Evolutionary conservation across 2,797 vertebrate genomes (phyloP), one percentile per base, ranked within the genome.

Genomic region (Takifugu rubripes): DNA sequence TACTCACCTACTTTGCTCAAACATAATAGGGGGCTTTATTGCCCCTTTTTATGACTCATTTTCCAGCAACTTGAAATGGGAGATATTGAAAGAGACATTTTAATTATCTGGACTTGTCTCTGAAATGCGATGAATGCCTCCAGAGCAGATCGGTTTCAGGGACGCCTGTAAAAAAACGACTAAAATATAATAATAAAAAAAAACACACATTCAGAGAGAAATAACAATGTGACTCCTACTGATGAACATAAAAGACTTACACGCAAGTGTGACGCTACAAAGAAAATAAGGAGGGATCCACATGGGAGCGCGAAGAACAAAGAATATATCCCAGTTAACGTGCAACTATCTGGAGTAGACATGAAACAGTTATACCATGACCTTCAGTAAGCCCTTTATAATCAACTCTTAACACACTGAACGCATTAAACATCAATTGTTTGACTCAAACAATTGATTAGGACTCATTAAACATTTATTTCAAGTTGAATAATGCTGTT

Each of bases 41-140:
- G 33, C 21, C 25, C 21, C 3, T 16, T 64, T 59, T 47, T 52
- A 54, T 52, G 52, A 36, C 44, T 42, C 17, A 42, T 58, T 29
- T 54, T 57, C 53, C 15, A 44, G 40, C 45, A 26, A 46, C 59
- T 47, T 62, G 59, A 71, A 65, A 74, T 10, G 26, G 27, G 3
- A 46, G 26, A 53, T 56, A 77, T 57, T 72, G 63, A 58, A 69
- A 48, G 43, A 50, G 61, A 74, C 64, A 61, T 61, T 75, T 82
- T 67, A 69, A 78, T 72, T 69, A 74, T 49, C 16, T 49, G 42
- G 17, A 67, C 60, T 59, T 50, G 52, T 72, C 54, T 72, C 33
- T 24, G 21, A 76, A 64, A 71, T 14, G 21, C 11, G 10, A 5
- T 21, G 1, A 21, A 21, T 3, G 44, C 21, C 5, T 21, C 16